phyloP scores from a whole-genome alignment of 1,140 invertebrate genomes.

The Trichogramma pretiosum region DNA sequence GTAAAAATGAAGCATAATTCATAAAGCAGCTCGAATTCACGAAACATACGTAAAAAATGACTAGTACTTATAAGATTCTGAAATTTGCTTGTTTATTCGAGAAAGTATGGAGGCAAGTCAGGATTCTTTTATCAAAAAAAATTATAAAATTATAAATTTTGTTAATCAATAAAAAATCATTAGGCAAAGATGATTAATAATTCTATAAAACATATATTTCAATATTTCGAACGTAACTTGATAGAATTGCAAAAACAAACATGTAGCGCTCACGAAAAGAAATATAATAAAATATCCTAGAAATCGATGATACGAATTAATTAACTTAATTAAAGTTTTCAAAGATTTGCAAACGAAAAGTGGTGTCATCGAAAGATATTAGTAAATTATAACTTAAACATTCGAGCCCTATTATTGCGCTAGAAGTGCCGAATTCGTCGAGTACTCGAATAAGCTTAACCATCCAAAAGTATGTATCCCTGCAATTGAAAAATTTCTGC shows the following conservation, averaged over 20 bases:
- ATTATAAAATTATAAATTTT: no score
- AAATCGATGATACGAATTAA: slow-evolving; percentile 21
- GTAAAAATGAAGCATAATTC: no score
- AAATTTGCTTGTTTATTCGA: slow-evolving; percentile 5
- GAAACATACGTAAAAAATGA: no score
- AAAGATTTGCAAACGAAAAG: no score
- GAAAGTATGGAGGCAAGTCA: background rate
- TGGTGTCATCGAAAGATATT: no score
- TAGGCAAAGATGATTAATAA: slow-evolving; percentile 16
- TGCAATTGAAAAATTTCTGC: no score
- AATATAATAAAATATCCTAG: slow-evolving; percentile 22
- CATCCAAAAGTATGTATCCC: background rate
- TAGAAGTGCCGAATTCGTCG: slow-evolving; percentile 26
- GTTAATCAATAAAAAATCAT: slow-evolving; percentile 13
- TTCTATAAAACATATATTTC: slow-evolving; percentile 28
- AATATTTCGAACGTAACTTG: slow-evolving; percentile 43
- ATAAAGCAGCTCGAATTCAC: no score
- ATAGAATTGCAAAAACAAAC: slow-evolving; percentile 39
- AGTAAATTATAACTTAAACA: no score
- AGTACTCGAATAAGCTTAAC: background rate
- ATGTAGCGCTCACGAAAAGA: slow-evolving; percentile 32
- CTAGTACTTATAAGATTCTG: no score
- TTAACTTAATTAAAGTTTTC: no score
- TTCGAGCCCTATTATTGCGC: slow-evolving; percentile 13
- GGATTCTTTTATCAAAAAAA: slow-evolving; percentile 16